A percentile compares a stretch with the other conserved stretches of the same genome.
Conservation (phyloP, 2,888 invertebrate species). For the Danaus chrysippus region DNA sequence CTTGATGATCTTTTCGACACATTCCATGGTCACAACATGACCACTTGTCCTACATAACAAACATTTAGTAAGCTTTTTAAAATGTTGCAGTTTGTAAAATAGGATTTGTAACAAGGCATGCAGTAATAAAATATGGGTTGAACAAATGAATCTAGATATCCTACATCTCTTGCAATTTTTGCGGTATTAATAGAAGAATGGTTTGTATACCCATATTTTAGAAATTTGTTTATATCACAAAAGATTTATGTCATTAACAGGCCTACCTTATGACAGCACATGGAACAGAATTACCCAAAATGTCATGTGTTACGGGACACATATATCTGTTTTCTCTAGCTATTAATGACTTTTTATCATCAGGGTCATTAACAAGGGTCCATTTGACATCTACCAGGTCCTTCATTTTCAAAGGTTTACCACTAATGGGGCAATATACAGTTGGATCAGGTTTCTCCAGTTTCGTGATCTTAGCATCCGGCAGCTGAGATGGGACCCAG, state of each 20-base stretch:
- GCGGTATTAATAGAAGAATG: too few species aligned
- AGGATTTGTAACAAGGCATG: too few species aligned
- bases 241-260: conserved; percentile 24
- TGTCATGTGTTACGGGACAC: conserved; percentile 98
- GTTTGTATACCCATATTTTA: too few species aligned
- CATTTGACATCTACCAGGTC: conserved; percentile 96
- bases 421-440: conserved; percentile 69
- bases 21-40: conserved; percentile 96
- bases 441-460: conserved; percentile 64
- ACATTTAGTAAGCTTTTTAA: too few species aligned
- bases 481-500: conserved; percentile 97
- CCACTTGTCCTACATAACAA: conserved; percentile 82
- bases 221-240: too few species aligned
- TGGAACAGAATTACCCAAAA: conserved; percentile 95
- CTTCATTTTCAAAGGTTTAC: conserved; percentile 91
- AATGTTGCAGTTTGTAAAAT: too few species aligned
- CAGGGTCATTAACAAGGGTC: conserved; percentile 92
- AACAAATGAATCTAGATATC: too few species aligned
- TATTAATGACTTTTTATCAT: conserved; percentile 91
- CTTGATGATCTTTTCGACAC: conserved; percentile 96
- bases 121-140: too few species aligned
- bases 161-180: too few species aligned
- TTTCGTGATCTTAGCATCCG: conserved; percentile 86
- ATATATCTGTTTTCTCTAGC: conserved; percentile 95
- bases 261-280: conserved; percentile 89